Conservation (phyloP, 2,797 vertebrate genomes). For the Centropyge bicolor region DNA sequence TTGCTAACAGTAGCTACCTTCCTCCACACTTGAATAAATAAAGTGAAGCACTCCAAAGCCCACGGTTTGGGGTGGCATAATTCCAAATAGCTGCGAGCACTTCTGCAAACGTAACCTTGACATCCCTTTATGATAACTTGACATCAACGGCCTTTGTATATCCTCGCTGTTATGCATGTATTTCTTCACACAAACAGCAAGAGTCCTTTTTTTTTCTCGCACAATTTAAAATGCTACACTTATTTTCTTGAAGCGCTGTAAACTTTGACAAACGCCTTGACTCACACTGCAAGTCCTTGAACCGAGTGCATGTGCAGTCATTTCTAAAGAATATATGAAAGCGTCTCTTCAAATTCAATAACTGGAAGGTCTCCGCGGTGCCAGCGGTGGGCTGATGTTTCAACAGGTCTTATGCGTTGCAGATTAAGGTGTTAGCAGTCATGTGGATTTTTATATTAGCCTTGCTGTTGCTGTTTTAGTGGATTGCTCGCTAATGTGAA, state of each 20-base stretch:
- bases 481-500: background rate
- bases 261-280: background rate
- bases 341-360: constrained; percentile 8
- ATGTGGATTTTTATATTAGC: constrained; percentile 28
- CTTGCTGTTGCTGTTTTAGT: background rate
- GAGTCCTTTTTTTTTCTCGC: no score
- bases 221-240: background rate
- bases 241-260: background rate
- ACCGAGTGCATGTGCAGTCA: background rate
- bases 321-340: constrained; percentile 22
- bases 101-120: background rate
- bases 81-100: background rate
- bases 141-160: background rate
- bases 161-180: background rate
- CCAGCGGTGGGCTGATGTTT: constrained; percentile 25
- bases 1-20: no score
- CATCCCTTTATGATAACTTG: background rate
- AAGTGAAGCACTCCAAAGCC: background rate
- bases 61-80: background rate
- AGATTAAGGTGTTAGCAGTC: constrained; percentile 8
- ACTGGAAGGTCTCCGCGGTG: background rate
- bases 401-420: constrained; percentile 5
- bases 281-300: background rate
- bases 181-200: background rate
- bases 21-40: background rate